These are phyloP conservation scores for Acrobasis suavella DNA, from an alignment of 2,888 invertebrate species.

Conservation along the genomic window DNA sequence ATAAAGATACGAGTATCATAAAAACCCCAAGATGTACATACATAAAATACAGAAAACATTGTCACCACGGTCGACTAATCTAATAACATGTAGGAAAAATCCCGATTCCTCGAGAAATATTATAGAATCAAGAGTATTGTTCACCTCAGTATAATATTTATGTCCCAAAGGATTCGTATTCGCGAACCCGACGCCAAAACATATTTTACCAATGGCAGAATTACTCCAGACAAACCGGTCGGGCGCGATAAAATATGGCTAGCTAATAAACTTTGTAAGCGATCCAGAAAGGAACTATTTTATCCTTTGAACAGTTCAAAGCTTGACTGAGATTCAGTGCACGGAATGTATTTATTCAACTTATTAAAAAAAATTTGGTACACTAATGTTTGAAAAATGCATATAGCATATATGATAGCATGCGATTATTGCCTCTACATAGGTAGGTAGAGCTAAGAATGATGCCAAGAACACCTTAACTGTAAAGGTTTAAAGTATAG, in stretches of 20 bases:
- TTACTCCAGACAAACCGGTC: conserved; percentile 24
- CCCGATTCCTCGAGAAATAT: conserved; percentile 13
- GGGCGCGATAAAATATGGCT: conserved; percentile 24
- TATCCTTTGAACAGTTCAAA: conserved; percentile 18
- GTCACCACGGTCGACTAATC: background rate
- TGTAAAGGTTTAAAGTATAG: too few relatives aligned
- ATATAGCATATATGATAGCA: too few relatives aligned
- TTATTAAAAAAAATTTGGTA: background rate
- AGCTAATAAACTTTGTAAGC: conserved; percentile 24
- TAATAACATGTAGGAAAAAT: conserved; percentile 3
- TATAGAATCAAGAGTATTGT: conserved; percentile 14
- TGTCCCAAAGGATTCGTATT: conserved; percentile 19
- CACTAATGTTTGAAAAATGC: too few relatives aligned
- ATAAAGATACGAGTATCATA: too few relatives aligned
- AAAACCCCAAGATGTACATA: background rate
- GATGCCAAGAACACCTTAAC: too few relatives aligned
- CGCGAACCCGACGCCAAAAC: conserved; percentile 20
- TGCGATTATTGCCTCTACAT: too few relatives aligned
- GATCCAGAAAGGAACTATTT: conserved; percentile 24
- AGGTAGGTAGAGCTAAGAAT: too few relatives aligned
- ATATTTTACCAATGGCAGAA: conserved; percentile 24
- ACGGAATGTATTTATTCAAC: conserved; percentile 4
- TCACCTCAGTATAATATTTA: conserved; percentile 21
- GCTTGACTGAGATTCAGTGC: conserved; percentile 14
- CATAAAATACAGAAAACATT: background rate